These are phyloP conservation scores for Agrotis clavis DNA, from an alignment of 2,888 invertebrate species.

Conservation along the genomic window DNA sequence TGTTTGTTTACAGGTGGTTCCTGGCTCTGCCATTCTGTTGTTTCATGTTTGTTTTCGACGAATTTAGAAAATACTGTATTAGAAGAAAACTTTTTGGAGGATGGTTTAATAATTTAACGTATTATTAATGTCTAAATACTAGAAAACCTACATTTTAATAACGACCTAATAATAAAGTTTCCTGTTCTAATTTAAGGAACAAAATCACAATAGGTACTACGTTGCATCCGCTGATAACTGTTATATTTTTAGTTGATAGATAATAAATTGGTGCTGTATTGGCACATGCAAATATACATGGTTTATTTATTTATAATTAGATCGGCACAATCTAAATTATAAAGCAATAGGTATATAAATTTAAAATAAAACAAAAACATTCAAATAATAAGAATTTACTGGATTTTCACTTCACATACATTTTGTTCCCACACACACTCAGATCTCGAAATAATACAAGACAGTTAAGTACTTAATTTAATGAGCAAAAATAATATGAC, in stretches of 20 bases:
- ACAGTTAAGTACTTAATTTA: constrained; percentile 64
- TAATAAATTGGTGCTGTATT: not conserved
- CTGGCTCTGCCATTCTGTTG: constrained; percentile 93
- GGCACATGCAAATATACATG: not conserved
- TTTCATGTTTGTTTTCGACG: constrained; percentile 94
- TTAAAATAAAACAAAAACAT: constrained; percentile 55
- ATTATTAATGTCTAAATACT: constrained; percentile 71
- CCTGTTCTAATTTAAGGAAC: constrained; percentile 44
- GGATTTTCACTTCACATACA: constrained; percentile 53
- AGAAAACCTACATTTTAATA: constrained; percentile 15
- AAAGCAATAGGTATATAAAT: not conserved
- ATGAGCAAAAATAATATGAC: constrained; percentile 70
- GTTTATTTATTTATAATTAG: constrained; percentile 13
- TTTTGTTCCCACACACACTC: constrained; percentile 63
- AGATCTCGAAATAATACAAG: constrained; percentile 60
- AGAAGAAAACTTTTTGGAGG: constrained; percentile 84
- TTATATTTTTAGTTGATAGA: constrained; percentile 36
- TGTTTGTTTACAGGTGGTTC: constrained; percentile 92
- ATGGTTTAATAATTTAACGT: constrained; percentile 83
- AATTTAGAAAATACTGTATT: constrained; percentile 93
- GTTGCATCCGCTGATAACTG: constrained; percentile 48
- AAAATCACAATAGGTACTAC: constrained; percentile 6
- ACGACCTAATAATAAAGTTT: constrained; percentile 24
- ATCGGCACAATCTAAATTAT: not conserved
- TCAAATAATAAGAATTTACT: constrained; percentile 63